phyloP scores from a whole-genome alignment of 2,888 invertebrate species.

The Sarcophaga variegata region DNA sequence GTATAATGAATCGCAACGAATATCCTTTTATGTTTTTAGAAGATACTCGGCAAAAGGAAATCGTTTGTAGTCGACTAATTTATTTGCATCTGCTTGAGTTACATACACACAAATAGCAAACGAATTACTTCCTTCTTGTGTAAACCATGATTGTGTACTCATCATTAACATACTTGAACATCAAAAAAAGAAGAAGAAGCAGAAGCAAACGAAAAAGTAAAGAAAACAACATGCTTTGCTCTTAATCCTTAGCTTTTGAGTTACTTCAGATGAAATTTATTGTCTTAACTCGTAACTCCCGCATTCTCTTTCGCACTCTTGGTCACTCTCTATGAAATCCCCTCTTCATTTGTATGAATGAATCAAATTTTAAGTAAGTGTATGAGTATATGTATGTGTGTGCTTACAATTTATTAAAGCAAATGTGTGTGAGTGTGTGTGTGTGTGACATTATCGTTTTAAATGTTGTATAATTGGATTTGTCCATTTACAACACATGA shows the following conservation, averaged over 20 bases:
- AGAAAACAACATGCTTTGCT: background rate
- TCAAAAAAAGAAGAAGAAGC: no score
- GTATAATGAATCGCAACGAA: no score
- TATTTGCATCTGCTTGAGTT: no score
- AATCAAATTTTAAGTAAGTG: no score
- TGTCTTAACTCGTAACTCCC: background rate
- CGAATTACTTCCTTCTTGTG: background rate
- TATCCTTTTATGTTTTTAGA: no score
- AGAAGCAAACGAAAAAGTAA: no score
- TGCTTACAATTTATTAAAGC: background rate
- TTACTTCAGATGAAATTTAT: background rate
- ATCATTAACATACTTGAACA: background rate
- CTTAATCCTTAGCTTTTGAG: background rate
- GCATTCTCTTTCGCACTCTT: no score
- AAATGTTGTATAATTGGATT: conserved; percentile 67
- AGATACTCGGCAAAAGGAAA: no score
- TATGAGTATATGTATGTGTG: background rate
- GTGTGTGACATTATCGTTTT: conserved; percentile 49
- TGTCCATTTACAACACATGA: conserved; percentile 61
- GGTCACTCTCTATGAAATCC: no score
- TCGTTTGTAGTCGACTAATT: no score
- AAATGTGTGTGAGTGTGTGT: background rate
- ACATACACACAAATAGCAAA: no score
- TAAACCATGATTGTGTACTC: background rate
- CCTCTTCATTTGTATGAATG: no score